Percentiles rank a stretch among this genome's conserved stretches.
These are phyloP conservation scores for Leptatherina wallacei DNA, from an alignment of 2,797 vertebrate genomes.

Conservation along the genomic window DNA sequence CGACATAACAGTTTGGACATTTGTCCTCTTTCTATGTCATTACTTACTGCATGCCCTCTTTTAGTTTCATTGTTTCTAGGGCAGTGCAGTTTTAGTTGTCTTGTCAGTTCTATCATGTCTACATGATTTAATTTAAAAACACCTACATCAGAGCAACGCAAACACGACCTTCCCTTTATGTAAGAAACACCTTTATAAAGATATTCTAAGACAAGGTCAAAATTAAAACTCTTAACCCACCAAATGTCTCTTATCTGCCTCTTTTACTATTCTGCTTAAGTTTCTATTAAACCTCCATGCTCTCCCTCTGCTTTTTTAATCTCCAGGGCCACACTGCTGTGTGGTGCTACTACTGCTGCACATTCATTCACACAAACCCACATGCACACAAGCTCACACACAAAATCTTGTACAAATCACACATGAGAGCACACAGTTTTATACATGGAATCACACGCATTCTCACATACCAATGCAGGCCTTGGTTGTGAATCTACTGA, in stretches of 20 bases:
- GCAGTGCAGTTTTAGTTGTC: background rate
- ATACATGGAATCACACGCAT: slow-evolving; percentile 44
- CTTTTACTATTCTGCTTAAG: slow-evolving; percentile 52
- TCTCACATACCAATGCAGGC: slow-evolving; percentile 34
- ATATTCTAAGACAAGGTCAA: slow-evolving; percentile 35
- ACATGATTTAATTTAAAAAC: background rate
- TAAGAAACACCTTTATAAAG: slow-evolving; percentile 13
- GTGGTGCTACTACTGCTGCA: slow-evolving; percentile 41
- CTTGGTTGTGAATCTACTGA: slow-evolving; percentile 24
- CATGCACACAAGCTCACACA: slow-evolving; percentile 19
- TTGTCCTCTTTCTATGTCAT: background rate
- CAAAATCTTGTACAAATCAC: slow-evolving; percentile 38
- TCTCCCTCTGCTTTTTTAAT: slow-evolving; percentile 63
- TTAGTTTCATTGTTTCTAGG: background rate
- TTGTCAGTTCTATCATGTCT: slow-evolving; percentile 7
- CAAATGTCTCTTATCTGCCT: slow-evolving; percentile 55
- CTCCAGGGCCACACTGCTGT: slow-evolving; percentile 56
- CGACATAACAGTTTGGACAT: slow-evolving; percentile 10
- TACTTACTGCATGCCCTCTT: background rate
- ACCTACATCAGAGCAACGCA: background rate
- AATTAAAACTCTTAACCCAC: slow-evolving; percentile 58
- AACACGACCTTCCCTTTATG: background rate
- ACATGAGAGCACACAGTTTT: slow-evolving; percentile 48
- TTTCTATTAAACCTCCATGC: slow-evolving; percentile 72
- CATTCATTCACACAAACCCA: slow-evolving; percentile 51